These are phyloP conservation scores for Lophius piscatorius DNA, from an alignment of 2,113 vertebrate species.

Conservation along the genomic window DNA sequence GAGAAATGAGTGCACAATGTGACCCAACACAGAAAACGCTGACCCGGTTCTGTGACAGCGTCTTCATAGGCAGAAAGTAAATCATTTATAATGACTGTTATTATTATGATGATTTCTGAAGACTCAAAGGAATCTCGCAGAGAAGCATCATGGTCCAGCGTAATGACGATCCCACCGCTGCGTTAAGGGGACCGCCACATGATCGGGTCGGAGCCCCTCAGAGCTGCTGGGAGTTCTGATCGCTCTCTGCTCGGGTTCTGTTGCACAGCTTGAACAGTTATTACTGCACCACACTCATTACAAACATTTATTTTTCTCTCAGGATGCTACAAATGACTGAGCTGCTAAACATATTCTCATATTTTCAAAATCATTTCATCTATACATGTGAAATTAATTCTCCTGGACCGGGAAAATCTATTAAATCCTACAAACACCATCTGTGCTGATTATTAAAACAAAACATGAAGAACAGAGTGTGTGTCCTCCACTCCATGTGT, in stretches of 20 bases:
- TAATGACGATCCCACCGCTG: slow-evolving; percentile 55
- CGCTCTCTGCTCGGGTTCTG: slow-evolving; percentile 58
- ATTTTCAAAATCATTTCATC: slow-evolving; percentile 60
- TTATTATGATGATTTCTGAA: slow-evolving; percentile 54
- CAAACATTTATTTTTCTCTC: slow-evolving; percentile 60
- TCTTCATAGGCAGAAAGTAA: slow-evolving; percentile 20
- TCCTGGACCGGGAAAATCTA: slow-evolving; percentile 36
- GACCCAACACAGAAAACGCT: too few species aligned
- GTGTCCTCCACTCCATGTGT: too few species aligned
- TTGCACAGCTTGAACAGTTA: slow-evolving; percentile 59
- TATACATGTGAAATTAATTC: slow-evolving; percentile 29
- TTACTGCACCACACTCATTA: slow-evolving; percentile 63
- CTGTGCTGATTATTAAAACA: slow-evolving; percentile 24
- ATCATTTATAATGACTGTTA: slow-evolving; percentile 44
- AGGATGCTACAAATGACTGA: slow-evolving; percentile 66
- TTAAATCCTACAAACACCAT: slow-evolving; percentile 38
- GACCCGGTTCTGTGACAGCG: too few species aligned
- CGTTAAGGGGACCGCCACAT: slow-evolving; percentile 62
- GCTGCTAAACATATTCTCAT: slow-evolving; percentile 58
- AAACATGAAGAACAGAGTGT: slow-evolving; percentile 10
- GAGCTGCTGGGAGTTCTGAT: slow-evolving; percentile 72
- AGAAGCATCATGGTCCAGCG: slow-evolving; percentile 47
- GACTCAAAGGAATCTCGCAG: slow-evolving; percentile 52
- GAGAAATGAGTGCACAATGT: too few species aligned
- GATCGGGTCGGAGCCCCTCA: slow-evolving; percentile 67